Percentiles rank a stretch among this genome's conserved stretches.
phyloP scores from a whole-genome alignment of 2,113 vertebrate genomes.

The Rhipidura dahli region DNA sequence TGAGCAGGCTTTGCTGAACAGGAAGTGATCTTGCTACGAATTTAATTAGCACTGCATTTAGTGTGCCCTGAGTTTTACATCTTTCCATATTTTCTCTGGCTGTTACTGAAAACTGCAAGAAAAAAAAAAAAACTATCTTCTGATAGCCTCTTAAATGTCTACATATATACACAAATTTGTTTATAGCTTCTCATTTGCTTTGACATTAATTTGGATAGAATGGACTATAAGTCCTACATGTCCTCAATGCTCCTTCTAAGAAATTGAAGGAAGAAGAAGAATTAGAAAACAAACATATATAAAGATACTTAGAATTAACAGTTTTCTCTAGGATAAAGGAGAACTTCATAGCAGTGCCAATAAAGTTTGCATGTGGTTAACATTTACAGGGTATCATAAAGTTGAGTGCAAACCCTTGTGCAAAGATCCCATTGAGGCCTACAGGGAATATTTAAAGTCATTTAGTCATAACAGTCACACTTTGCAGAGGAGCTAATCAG shows the following conservation, averaged over 20 bases:
- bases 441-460: background rate
- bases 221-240: background rate
- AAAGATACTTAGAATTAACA: background rate
- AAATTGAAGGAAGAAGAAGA: background rate
- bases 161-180: background rate
- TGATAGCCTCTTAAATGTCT: background rate
- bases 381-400: background rate
- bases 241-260: background rate
- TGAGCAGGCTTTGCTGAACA: background rate
- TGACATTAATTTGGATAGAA: background rate
- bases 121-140: background rate
- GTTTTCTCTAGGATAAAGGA: background rate
- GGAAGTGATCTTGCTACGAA: background rate
- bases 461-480: background rate
- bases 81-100: background rate
- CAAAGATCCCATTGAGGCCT: background rate
- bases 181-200: background rate
- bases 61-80: background rate
- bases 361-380: background rate
- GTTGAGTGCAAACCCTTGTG: background rate
- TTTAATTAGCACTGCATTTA: background rate
- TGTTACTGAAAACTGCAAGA: background rate
- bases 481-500: background rate
- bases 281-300: background rate
- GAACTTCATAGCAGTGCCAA: background rate